Percentiles rank a stretch among this genome's conserved stretches.
Conservation (phyloP, 2,113 vertebrate genomes). For the Phycodurus eques region DNA sequence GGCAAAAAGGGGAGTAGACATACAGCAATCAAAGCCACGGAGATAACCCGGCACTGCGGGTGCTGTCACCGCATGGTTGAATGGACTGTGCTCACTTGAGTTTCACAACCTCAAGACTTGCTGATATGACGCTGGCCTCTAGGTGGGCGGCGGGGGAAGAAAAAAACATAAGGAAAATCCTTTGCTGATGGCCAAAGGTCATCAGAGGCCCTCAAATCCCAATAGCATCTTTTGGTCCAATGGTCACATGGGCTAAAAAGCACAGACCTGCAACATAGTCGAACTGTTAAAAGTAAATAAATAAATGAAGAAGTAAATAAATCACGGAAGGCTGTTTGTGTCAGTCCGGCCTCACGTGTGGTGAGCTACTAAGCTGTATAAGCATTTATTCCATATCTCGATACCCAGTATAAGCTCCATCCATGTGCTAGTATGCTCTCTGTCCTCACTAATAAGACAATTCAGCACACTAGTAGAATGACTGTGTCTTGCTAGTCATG, state of each 20-base stretch:
- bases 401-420: too few species aligned
- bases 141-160: too few species aligned
- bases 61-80: constrained; percentile 38
- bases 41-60: constrained; percentile 3
- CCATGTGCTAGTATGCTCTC: too few species aligned
- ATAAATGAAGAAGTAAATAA: neutral
- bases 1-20: constrained; percentile 12
- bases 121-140: constrained; percentile 19
- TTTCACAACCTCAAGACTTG: constrained; percentile 49
- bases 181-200: constrained; percentile 27
- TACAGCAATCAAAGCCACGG: constrained; percentile 21
- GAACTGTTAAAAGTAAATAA: neutral
- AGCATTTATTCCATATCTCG: too few species aligned
- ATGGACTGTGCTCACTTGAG: constrained; percentile 49
- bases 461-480: too few species aligned
- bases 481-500: too few species aligned
- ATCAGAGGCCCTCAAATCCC: constrained; percentile 11
- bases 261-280: neutral
- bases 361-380: too few species aligned
- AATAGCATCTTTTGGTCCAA: constrained; percentile 1
- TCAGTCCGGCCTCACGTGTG: too few species aligned
- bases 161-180: neutral
- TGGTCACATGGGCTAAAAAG: neutral
- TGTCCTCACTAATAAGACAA: too few species aligned
- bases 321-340: neutral